Conservation (phyloP, 1,140 invertebrate species). For the Uloborus diversus region DNA sequence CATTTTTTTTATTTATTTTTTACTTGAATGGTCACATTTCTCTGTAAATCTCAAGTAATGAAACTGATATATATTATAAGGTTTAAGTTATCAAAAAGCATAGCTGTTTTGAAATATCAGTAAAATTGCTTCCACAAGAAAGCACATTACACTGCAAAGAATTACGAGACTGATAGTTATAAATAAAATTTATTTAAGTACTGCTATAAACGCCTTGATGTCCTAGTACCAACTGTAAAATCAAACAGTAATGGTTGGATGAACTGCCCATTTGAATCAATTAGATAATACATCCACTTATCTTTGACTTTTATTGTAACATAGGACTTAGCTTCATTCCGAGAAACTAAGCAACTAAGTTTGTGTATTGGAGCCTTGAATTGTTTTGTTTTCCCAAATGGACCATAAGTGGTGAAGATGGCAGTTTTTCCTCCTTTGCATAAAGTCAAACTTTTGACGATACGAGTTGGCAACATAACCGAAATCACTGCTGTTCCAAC, state of each 20-base stretch:
- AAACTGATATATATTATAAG: too few species aligned
- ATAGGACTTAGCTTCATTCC: conserved; percentile 28
- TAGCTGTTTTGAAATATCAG: too few species aligned
- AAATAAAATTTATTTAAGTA: too few species aligned
- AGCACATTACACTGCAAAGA: too few species aligned
- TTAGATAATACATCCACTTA: conserved; percentile 31
- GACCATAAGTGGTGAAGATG: conserved; percentile 15
- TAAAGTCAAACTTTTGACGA: conserved; percentile 23
- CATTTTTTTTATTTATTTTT: too few species aligned
- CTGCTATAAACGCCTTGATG: too few species aligned
- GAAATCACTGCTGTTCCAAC: conserved; percentile 10
- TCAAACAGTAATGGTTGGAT: conserved; percentile 35
- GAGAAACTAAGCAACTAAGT: conserved; percentile 10
- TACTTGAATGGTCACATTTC: too few species aligned
- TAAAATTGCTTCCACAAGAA: too few species aligned
- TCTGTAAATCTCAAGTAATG: too few species aligned
- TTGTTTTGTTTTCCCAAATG: conserved; percentile 25
- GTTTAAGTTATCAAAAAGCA: too few species aligned
- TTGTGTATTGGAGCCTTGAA: conserved; percentile 20
- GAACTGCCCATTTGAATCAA: conserved; percentile 44
- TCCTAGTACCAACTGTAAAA: conserved; percentile 29
- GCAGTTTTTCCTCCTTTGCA: conserved; percentile 24
- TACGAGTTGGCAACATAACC: conserved; percentile 3
- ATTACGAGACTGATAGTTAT: too few species aligned
- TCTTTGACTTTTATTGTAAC: conserved; percentile 35